Evolutionary conservation across 1,140 invertebrate species (phyloP).

Genomic region (Drosophila sp.): DNA sequence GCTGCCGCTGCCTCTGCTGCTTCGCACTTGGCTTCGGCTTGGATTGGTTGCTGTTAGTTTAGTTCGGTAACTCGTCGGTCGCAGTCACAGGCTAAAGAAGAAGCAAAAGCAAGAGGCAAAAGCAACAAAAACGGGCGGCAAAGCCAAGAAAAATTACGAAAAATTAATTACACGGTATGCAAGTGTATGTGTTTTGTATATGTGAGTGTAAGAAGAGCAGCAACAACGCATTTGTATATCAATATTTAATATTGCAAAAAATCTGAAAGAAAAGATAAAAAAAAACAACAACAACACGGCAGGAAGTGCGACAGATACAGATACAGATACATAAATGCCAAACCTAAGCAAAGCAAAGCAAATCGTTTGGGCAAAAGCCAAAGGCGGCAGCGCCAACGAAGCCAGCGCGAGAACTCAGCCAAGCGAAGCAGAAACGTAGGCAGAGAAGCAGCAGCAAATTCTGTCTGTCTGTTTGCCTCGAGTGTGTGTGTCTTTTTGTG

Average conservation of each 20-base stretch:
- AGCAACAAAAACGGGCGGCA: constrained; percentile 37
- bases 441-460: constrained; percentile 34
- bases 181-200: constrained; percentile 14
- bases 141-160: constrained; percentile 55
- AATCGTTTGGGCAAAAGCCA: too few species aligned
- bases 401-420: too few species aligned
- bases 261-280: constrained; percentile 43
- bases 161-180: constrained; percentile 52
- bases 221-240: constrained; percentile 54
- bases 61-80: constrained; percentile 84
- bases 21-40: constrained; percentile 68
- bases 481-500: constrained; percentile 29
- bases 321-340: constrained; percentile 70
- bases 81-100: constrained; percentile 41
- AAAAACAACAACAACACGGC: constrained; percentile 37
- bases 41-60: constrained; percentile 73
- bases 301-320: constrained; percentile 80
- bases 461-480: constrained; percentile 41
- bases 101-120: constrained; percentile 23
- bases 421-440: constrained; percentile 13
- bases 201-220: constrained; percentile 10
- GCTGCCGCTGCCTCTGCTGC: constrained; percentile 34
- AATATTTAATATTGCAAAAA: constrained; percentile 74
- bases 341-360: constrained; percentile 66
- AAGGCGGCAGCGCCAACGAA: constrained; percentile 19